These are phyloP conservation scores for Equus quagga DNA, from an alignment of 2,113 vertebrate genomes.

Conservation along the genomic window DNA sequence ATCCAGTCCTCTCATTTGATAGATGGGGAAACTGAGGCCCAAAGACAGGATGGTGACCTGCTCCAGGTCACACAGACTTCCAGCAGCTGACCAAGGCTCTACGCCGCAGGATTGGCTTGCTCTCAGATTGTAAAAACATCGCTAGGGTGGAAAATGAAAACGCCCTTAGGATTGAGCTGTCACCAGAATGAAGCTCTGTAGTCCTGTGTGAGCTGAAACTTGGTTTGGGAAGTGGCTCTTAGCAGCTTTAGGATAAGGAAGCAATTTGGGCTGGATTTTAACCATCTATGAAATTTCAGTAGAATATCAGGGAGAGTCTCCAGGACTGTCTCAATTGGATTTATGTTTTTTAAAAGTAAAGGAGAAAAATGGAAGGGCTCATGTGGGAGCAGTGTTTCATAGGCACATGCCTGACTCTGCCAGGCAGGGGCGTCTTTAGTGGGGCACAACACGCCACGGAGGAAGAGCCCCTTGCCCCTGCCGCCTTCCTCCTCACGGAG, in stretches of 20 bases:
- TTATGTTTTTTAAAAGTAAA: not conserved
- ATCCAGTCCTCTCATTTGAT: not conserved
- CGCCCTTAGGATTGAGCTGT: not conserved
- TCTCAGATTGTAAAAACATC: not conserved
- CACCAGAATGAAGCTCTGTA: no score
- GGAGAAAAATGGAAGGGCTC: not conserved
- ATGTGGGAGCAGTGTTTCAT: not conserved
- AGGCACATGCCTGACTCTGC: not conserved
- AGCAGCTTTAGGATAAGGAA: not conserved
- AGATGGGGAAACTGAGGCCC: not conserved
- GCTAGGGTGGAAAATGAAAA: not conserved
- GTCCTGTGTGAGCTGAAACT: not conserved
- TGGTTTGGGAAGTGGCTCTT: not conserved
- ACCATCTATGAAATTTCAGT: not conserved
- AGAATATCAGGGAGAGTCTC: not conserved
- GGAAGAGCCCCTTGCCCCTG: accelerated
- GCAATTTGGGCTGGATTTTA: not conserved
- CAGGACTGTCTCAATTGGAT: not conserved
- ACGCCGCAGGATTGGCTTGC: not conserved
- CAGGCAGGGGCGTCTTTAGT: not conserved
- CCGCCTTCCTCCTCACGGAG: not conserved
- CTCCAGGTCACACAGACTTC: not conserved
- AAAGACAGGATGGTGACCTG: not conserved
- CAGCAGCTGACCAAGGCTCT: not conserved
- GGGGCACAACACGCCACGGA: accelerated